A percentile compares a stretch with the other conserved stretches of the same genome.
Conservation (phyloP, 2,797 vertebrate species). For the Rhabdophis nuchalis region DNA sequence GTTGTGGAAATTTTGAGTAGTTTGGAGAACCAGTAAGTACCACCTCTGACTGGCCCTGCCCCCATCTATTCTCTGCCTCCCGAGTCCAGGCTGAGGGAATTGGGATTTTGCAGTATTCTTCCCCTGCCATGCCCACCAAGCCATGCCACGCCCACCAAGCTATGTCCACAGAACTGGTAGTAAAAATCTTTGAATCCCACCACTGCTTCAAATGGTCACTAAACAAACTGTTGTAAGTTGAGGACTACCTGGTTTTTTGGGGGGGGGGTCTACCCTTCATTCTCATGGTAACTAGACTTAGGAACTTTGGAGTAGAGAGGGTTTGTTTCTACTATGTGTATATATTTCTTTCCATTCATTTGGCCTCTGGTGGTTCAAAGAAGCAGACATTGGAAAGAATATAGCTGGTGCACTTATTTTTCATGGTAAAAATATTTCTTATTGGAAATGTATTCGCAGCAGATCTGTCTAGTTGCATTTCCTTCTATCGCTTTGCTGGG, state of each 20-base stretch:
- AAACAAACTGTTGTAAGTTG: neutral
- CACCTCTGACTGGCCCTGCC: too few species aligned
- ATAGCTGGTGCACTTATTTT: neutral
- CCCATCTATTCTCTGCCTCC: too few species aligned
- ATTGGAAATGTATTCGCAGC: conserved; percentile 14
- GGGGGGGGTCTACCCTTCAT: neutral
- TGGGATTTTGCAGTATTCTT: too few species aligned
- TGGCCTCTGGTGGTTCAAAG: neutral
- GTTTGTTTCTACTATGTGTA: neutral
- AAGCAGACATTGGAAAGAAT: neutral
- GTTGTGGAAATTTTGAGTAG: too few species aligned
- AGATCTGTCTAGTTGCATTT: conserved; percentile 13
- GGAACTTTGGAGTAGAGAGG: too few species aligned
- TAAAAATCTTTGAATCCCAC: too few species aligned
- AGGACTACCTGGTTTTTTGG: neutral
- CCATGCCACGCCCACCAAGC: too few species aligned
- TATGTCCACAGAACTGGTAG: too few species aligned
- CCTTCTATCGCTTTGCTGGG: neutral
- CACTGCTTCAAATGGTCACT: neutral
- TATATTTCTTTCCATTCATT: neutral
- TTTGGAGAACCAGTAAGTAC: too few species aligned
- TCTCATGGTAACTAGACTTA: neutral
- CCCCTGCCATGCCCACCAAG: too few species aligned
- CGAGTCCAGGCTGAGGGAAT: too few species aligned
- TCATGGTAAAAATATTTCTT: conserved; percentile 24